Conservation (phyloP, 1,140 invertebrate genomes). For the Onthophagus taurus region DNA sequence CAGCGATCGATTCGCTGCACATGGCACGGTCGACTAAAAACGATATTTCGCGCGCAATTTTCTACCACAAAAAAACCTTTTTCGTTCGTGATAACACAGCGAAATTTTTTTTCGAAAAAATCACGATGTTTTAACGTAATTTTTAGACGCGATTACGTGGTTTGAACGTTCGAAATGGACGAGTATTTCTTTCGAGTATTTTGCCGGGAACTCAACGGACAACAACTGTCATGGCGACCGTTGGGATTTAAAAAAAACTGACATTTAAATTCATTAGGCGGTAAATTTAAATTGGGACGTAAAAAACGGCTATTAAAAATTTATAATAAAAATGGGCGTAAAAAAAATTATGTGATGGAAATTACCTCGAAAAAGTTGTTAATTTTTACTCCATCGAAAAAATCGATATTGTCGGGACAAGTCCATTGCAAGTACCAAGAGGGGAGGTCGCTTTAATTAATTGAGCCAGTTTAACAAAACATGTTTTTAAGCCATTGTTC, state of each 20-base stretch:
- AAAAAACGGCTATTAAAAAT: no score
- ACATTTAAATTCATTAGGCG: no score
- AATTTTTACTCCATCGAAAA: no score
- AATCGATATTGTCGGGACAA: no score
- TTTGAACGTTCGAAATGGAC: slow-evolving; percentile 1
- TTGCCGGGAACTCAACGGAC: slow-evolving; percentile 21
- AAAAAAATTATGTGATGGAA: no score
- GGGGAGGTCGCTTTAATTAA: no score
- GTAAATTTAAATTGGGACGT: no score
- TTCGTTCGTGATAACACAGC: background rate
- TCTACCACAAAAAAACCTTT: slow-evolving; percentile 2
- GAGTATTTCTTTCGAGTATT: slow-evolving; percentile 13
- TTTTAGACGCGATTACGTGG: slow-evolving; percentile 5
- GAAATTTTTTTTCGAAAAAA: slow-evolving; percentile 18
- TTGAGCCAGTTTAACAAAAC: no score
- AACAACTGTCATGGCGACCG: slow-evolving; percentile 26
- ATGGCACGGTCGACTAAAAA: slow-evolving; percentile 19
- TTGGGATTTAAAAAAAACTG: slow-evolving; percentile 17
- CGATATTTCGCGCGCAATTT: slow-evolving; percentile 6
- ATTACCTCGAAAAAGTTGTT: no score
- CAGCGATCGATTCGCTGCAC: slow-evolving; percentile 24
- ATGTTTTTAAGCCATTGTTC: no score
- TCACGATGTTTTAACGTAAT: slow-evolving; percentile 15
- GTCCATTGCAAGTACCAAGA: no score
- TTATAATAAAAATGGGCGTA: no score